These are phyloP conservation scores for Kryptopterus vitreolus DNA, from an alignment of 2,797 vertebrate species.

Conservation along the genomic window DNA sequence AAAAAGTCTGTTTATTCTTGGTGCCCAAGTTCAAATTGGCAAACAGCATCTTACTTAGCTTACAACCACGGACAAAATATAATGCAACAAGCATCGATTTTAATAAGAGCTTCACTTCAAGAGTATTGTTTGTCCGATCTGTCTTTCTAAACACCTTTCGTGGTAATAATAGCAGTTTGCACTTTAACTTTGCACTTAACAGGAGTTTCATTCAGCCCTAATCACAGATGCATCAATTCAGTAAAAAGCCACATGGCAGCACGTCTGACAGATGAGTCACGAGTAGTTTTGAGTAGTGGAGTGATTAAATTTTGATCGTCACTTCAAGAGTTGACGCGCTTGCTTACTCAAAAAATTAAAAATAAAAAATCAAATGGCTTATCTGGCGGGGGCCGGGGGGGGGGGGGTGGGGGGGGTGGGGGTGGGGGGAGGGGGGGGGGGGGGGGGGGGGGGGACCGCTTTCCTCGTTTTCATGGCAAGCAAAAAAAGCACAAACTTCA, in stretches of 20 bases:
- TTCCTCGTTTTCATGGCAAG: neutral
- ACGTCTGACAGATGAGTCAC: slow-evolving; percentile 1
- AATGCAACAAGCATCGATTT: neutral
- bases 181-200: neutral
- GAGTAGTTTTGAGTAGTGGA: neutral
- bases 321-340: neutral
- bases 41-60: too few species aligned
- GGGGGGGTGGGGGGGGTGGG: neutral
- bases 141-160: neutral
- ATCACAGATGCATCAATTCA: neutral
- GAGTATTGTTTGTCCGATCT: neutral
- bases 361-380: neutral
- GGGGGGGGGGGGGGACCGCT: neutral
- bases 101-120: neutral
- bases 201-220: neutral
- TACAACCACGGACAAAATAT: neutral
- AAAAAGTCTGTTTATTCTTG: neutral
- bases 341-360: neutral
- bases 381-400: neutral
- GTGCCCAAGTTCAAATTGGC: neutral
- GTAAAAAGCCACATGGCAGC: neutral
- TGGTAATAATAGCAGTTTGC: neutral
- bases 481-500: neutral
- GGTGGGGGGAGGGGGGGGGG: neutral
- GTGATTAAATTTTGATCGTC: neutral